A percentile compares a stretch with the other conserved stretches of the same genome.
Conservation (phyloP, 2,797 vertebrate species). For the Crotalus adamanteus region DNA sequence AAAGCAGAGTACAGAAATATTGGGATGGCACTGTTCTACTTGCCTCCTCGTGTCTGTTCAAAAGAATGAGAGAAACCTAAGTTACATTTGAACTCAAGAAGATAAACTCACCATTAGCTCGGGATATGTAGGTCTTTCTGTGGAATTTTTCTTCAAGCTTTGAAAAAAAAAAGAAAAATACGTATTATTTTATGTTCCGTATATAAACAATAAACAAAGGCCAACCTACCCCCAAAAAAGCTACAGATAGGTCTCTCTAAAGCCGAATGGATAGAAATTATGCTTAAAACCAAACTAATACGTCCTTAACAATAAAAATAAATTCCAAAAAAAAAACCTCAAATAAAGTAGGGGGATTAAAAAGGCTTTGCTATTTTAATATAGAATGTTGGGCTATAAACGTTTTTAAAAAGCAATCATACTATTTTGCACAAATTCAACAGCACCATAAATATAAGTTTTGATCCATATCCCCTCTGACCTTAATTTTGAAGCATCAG, state of each 20-base stretch:
- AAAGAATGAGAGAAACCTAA: background rate
- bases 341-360: background rate
- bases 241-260: background rate
- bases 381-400: background rate
- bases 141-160: slow-evolving; percentile 99
- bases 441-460: background rate
- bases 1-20: background rate
- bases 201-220: background rate
- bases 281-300: background rate
- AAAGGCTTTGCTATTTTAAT: background rate
- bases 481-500: background rate
- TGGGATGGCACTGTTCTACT: background rate
- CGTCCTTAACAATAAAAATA: background rate
- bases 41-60: too few species aligned
- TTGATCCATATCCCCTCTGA: background rate
- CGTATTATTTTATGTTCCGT: slow-evolving; percentile 3
- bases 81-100: background rate
- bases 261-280: background rate
- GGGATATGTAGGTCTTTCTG: slow-evolving; percentile 93
- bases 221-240: background rate
- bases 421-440: background rate
- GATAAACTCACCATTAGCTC: slow-evolving; percentile 91
- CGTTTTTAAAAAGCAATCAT: background rate
- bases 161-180: slow-evolving; percentile 45
- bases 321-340: background rate